phyloP scores from a whole-genome alignment of 2,888 invertebrate species.

The Cotesia congregata region DNA sequence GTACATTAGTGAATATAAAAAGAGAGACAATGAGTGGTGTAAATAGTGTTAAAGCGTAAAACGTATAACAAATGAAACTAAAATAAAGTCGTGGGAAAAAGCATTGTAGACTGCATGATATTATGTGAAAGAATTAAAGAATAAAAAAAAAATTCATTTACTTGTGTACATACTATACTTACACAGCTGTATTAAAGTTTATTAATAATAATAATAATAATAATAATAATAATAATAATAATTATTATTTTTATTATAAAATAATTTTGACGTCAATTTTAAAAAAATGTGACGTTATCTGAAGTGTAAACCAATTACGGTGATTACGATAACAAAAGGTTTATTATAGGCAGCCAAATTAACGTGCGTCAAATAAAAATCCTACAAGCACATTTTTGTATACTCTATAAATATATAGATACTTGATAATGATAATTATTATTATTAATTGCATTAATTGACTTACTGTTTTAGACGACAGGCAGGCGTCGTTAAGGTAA shows the following conservation, averaged over 20 bases:
- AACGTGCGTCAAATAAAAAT: neutral
- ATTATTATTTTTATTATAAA: neutral
- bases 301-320: neutral
- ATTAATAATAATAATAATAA: neutral
- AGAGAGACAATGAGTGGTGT: neutral
- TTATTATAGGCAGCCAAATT: neutral
- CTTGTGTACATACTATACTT: neutral
- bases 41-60: neutral
- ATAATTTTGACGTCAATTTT: neutral
- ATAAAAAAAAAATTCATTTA: neutral
- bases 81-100: constrained; percentile 12
- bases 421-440: too few relatives aligned
- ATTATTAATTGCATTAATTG: too few relatives aligned
- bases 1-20: constrained; percentile 8
- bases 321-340: neutral
- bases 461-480: constrained; percentile 82
- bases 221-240: neutral
- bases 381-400: neutral
- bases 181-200: neutral
- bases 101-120: neutral
- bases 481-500: constrained; percentile 77
- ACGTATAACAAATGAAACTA: constrained; percentile 1
- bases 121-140: too few relatives aligned
- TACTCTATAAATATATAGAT: too few relatives aligned
- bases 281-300: neutral